Conservation (phyloP, 2,797 vertebrate genomes). For the Periophthalmus magnuspinnatus region DNA sequence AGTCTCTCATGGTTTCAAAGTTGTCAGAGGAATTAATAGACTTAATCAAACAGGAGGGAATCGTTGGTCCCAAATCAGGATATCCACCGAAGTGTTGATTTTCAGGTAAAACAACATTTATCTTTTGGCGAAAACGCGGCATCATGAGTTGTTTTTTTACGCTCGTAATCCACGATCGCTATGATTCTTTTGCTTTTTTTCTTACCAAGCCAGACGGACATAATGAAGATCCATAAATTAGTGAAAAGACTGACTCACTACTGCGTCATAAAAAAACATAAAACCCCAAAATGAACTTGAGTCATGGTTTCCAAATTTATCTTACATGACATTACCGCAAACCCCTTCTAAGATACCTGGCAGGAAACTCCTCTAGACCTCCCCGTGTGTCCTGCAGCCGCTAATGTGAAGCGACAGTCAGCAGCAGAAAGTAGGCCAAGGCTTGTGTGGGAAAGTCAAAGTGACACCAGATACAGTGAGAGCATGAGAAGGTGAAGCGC, state of each 20-base stretch:
- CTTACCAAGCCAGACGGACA: too few relatives aligned
- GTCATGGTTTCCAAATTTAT: neutral
- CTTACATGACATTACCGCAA: neutral
- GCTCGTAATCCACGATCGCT: too few relatives aligned
- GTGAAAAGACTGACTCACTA: too few relatives aligned
- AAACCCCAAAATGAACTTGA: neutral
- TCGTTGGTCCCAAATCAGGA: too few relatives aligned
- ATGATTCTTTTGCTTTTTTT: too few relatives aligned
- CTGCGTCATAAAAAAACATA: neutral
- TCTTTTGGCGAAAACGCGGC: too few relatives aligned
- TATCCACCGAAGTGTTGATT: too few relatives aligned
- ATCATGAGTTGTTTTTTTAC: too few relatives aligned
- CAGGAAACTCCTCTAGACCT: conserved; percentile 17
- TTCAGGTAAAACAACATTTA: neutral
- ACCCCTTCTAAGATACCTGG: conserved; percentile 20
- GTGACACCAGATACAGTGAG: conserved; percentile 32
- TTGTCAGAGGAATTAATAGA: neutral
- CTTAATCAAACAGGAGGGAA: too few relatives aligned
- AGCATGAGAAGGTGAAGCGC: conserved; percentile 8
- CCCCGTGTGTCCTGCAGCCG: conserved; percentile 23
- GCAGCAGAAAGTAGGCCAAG: conserved; percentile 53
- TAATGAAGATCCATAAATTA: too few relatives aligned
- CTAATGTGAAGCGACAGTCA: conserved; percentile 54
- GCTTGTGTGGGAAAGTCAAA: conserved; percentile 43
- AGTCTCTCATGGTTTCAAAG: neutral